Conservation (phyloP, 64 coral and sea anemone species). For the Stichodactyla mertensii region DNA sequence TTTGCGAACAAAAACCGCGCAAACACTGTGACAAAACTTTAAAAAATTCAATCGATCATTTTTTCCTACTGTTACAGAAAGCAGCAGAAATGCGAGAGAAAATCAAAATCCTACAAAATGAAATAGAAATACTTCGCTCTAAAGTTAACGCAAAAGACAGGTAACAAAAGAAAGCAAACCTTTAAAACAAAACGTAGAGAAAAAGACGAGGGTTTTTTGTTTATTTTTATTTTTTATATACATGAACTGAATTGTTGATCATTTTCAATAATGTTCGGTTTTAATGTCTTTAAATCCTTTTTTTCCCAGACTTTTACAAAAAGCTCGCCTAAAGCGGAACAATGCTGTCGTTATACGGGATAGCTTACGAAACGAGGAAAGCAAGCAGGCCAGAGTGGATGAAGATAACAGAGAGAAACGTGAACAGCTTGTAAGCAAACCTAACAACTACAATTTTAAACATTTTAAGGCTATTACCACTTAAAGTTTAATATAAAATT, state of each 20-base stretch:
- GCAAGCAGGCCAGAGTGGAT: conserved; percentile 75
- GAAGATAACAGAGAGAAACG: conserved; percentile 93
- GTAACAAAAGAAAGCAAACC: conserved; percentile 10
- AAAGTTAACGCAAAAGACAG: conserved; percentile 99
- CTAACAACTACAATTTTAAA: too few relatives aligned
- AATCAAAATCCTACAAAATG: conserved; percentile 96
- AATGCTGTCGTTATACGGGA: conserved; percentile 95
- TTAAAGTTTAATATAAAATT: too few relatives aligned
- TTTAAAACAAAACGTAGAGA: background rate
- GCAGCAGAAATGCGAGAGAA: conserved; percentile 99
- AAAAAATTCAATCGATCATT: background rate
- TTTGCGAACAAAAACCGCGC: too few relatives aligned
- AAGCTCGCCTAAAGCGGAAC: conserved; percentile 77
- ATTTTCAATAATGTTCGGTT: background rate
- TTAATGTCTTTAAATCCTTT: background rate
- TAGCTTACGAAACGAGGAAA: conserved; percentile 95
- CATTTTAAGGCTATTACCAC: too few relatives aligned
- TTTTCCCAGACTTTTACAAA: conserved; percentile 65
- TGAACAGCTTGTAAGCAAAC: conserved; percentile 69
- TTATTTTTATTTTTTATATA: background rate
- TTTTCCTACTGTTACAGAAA: conserved; percentile 52
- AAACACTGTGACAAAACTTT: background rate
- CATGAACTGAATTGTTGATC: background rate
- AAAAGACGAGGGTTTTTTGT: background rate
- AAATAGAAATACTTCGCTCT: conserved; percentile 99